Conservation (phyloP, 35 echinoderm and acorn worm genomes). For the Strongylocentrotus purpuratus region DNA sequence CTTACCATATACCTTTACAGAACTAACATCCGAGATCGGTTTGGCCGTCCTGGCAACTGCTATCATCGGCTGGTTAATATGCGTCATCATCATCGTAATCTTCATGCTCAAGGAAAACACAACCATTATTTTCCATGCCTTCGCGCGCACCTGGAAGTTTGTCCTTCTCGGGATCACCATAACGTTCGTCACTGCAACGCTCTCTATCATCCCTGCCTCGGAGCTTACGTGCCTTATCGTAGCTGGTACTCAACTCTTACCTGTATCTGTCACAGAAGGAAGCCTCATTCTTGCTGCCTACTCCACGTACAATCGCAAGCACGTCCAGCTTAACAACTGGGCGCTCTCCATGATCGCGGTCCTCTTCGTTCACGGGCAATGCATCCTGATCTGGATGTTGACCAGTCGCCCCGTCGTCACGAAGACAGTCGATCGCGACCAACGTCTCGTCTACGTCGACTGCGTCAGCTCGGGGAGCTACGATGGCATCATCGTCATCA, state of each 20-base stretch:
- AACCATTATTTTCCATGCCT: constrained; percentile 58
- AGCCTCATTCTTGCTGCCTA: constrained; percentile 64
- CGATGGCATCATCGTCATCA: constrained; percentile 47
- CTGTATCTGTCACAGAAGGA: constrained; percentile 55
- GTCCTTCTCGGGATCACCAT: constrained; percentile 52
- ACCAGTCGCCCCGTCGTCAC: constrained; percentile 51
- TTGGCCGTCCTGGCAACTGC: constrained; percentile 24
- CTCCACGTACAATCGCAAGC: constrained; percentile 1
- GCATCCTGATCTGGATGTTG: constrained; percentile 59
- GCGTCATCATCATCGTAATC: constrained; percentile 35
- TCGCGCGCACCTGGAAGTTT: constrained; percentile 38
- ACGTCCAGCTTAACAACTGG: constrained; percentile 20
- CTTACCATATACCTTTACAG: constrained; percentile 47
- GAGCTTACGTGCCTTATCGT: constrained; percentile 49
- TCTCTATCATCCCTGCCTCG: constrained; percentile 57
- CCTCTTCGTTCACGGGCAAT: constrained; percentile 21
- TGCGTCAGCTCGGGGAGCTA: constrained; percentile 52
- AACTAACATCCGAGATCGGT: constrained; percentile 15
- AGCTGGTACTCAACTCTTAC: constrained; percentile 63
- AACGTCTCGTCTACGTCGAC: constrained; percentile 52
- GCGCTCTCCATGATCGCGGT: background rate
- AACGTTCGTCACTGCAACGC: constrained; percentile 50
- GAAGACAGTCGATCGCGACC: constrained; percentile 11
- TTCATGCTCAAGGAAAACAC: constrained; percentile 58
- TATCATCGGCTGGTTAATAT: constrained; percentile 45